These are phyloP conservation scores for Orchesella flavescens DNA, from an alignment of 2,888 invertebrate genomes.

Conservation along the genomic window DNA sequence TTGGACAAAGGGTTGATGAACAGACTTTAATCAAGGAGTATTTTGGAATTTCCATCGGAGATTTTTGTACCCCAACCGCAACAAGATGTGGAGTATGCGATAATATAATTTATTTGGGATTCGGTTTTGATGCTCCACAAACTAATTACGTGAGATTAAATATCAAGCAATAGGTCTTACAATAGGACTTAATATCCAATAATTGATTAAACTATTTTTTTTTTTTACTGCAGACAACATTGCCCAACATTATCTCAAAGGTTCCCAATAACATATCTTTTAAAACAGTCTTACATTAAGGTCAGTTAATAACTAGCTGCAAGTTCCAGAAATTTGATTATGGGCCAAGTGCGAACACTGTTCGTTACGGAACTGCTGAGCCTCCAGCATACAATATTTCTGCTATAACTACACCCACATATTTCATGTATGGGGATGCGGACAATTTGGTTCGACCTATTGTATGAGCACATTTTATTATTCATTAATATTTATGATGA, in stretches of 20 bases:
- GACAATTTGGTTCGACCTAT: slow-evolving; percentile 14
- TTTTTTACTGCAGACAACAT: slow-evolving; percentile 15
- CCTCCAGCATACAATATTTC: slow-evolving; percentile 20
- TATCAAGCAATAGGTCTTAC: not conserved
- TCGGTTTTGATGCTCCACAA: slow-evolving; percentile 36
- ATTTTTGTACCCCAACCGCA: slow-evolving; percentile 13
- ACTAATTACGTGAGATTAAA: slow-evolving; percentile 25
- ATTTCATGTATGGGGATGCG: slow-evolving; percentile 16
- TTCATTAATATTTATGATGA: no score
- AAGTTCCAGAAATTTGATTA: slow-evolving; percentile 32
- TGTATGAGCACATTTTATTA: no score
- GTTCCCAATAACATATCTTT: slow-evolving; percentile 17
- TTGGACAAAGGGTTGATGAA: not conserved
- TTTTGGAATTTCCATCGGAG: not conserved
- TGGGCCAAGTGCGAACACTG: not conserved
- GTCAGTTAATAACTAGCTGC: slow-evolving; percentile 2
- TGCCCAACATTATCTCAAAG: slow-evolving; percentile 33
- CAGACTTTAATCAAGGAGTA: not conserved
- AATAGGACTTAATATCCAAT: not conserved
- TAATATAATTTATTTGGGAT: not conserved
- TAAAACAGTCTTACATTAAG: slow-evolving; percentile 14
- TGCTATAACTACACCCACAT: slow-evolving; percentile 4
- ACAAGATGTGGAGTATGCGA: slow-evolving; percentile 25
- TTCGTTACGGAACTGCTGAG: not conserved
- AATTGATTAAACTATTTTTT: no score